These are phyloP conservation scores for Pachymerium ferrugineum DNA, from an alignment of 2,888 invertebrate genomes.

Conservation along the genomic window DNA sequence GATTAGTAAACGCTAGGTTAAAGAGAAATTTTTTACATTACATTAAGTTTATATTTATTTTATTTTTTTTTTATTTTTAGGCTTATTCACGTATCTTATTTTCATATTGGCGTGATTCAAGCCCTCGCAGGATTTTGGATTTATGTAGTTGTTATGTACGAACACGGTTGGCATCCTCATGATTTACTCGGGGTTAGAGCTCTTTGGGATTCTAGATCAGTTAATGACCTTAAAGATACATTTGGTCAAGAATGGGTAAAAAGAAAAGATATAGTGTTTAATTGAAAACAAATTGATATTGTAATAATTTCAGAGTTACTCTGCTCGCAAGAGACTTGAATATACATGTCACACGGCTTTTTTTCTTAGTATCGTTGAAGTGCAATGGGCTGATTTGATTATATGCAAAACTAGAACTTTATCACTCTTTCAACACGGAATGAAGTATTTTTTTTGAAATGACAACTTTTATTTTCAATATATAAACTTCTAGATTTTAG, in stretches of 20 bases:
- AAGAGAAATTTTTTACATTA: not conserved
- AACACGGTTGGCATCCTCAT: constrained; percentile 38
- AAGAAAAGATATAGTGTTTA: not conserved
- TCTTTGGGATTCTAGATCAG: constrained; percentile 35
- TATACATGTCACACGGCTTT: constrained; percentile 37
- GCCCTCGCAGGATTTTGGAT: constrained; percentile 38
- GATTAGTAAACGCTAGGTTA: constrained; percentile 35
- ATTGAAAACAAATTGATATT: not conserved
- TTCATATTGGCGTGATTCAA: constrained; percentile 38
- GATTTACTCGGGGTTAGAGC: constrained; percentile 34
- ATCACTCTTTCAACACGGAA: constrained; percentile 35
- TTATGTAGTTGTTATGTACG: constrained; percentile 38
- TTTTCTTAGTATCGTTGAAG: constrained; percentile 36
- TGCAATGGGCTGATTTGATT: constrained; percentile 36
- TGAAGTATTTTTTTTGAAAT: constrained; percentile 23
- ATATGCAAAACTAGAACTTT: constrained; percentile 34
- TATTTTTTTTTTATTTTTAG: constrained; percentile 40
- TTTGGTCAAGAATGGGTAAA: constrained; percentile 38
- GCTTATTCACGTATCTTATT: constrained; percentile 35
- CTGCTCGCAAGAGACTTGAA: constrained; percentile 35
- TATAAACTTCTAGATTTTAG: constrained; percentile 20
- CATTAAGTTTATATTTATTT: not conserved
- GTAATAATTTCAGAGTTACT: constrained; percentile 34
- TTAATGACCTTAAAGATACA: constrained; percentile 37
- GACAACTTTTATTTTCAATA: not conserved